phyloP scores from a whole-genome alignment of 2,113 vertebrate genomes.

The Pomatostomus ruficeps region DNA sequence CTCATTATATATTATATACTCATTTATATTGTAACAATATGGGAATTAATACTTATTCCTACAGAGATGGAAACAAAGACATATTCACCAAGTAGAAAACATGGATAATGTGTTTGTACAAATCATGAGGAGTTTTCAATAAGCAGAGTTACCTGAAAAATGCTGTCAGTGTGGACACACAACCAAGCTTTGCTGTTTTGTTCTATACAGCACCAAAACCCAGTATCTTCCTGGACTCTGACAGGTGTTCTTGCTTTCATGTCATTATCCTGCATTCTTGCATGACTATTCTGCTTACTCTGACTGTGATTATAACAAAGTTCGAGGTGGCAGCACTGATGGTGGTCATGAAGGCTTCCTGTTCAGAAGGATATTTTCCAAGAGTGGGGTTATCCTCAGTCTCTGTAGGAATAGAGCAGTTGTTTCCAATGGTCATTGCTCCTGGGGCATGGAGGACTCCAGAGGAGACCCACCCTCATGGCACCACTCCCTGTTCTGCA shows the following conservation, averaged over 20 bases:
- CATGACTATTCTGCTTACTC: neutral
- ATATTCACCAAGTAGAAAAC: neutral
- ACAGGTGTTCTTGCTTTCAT: neutral
- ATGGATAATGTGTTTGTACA: neutral
- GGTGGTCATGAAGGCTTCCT: neutral
- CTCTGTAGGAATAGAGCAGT: neutral
- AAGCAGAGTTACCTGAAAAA: neutral
- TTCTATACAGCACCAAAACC: neutral
- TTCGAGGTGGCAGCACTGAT: neutral
- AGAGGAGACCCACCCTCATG: neutral
- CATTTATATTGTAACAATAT: neutral
- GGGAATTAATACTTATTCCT: neutral
- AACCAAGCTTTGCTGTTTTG: neutral
- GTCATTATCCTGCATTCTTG: neutral
- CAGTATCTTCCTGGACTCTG: neutral
- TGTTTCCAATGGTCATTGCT: neutral
- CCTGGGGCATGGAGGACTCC: neutral
- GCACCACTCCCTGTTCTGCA: neutral
- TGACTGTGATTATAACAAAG: neutral
- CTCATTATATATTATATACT: neutral
- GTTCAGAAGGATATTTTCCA: neutral
- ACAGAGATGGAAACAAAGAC: neutral
- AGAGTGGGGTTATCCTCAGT: neutral
- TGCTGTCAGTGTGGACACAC: neutral
- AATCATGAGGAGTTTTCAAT: neutral